Base-by-base conservation (phyloP, 1,140 invertebrate genomes). In the Lepidotrigona ventralis region DNA sequence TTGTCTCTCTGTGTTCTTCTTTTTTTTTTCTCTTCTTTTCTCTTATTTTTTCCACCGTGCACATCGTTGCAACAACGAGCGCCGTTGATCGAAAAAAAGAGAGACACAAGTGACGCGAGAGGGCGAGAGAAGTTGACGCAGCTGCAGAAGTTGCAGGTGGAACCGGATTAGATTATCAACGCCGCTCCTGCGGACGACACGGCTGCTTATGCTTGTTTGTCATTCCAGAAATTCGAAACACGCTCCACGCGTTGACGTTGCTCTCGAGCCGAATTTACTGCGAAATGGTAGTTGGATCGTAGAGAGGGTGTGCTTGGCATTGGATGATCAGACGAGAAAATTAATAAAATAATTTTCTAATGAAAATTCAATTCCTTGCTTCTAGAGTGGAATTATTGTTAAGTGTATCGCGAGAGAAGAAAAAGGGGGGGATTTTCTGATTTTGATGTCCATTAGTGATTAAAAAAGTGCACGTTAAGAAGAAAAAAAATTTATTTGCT, bases 1-100 rank as follows among this genome's bases (percentile, higher is more conserved):
- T 88, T 88, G 83, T 88, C 80, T 90, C 83, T 68, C n/a, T 21
- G 70, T 63, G 64, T 76, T 82, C 46, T 84, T 54, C 84, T 72
- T 80, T 64, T 87, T 69, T 86, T 68, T 73, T 77, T 83, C 71
- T 73, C 86, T 73, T 83, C 80, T 53, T 84, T 87, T 64, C 72
- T 87, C 72, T 46, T 8, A 46, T 78, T 84, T 87, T 86, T 89
- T 79, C 79, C 88, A 71, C 85, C 53, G 29, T 58, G 74, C 70
- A 79, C 33, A 72, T 76, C 83, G 79, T 84, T 79, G 76, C n/a
- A 69, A 74, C 77, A 74, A 86, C 78, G 80, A 77, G 54, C 56
- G 17, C 26, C 83, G 79, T 88, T 66, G 85, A 69, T 60, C 53
- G 75, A 78, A 86, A 85, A 89, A 88, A 33, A 84, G 21, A 33